Evolutionary conservation across 2,797 vertebrate species (phyloP).

Genomic region (Hybognathus amarus): DNA sequence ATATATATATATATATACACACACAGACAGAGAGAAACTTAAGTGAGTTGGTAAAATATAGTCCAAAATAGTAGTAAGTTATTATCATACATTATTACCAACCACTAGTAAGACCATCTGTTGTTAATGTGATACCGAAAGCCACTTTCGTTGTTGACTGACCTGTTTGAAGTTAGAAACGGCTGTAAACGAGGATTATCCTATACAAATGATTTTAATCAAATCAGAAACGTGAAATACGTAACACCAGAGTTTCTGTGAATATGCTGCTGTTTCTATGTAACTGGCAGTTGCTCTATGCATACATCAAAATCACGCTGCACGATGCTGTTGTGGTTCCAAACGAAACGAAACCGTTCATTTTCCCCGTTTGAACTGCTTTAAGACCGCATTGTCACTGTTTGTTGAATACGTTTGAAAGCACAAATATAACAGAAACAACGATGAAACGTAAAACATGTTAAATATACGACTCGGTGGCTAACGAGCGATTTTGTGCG

Average conservation of each 20-base stretch:
- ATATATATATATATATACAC: too few relatives aligned
- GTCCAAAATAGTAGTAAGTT: not conserved
- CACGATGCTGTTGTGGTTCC: slow-evolving; percentile 10
- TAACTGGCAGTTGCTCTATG: slow-evolving; percentile 27
- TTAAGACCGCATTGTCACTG: not conserved
- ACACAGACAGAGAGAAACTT: not conserved
- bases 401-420: not conserved
- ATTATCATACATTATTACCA: not conserved
- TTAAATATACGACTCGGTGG: not conserved
- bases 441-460: not conserved
- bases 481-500: slow-evolving; percentile 11
- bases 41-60: not conserved
- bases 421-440: not conserved
- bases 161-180: slow-evolving; percentile 22
- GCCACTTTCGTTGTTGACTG: not conserved
- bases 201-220: not conserved
- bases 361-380: not conserved
- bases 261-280: not conserved
- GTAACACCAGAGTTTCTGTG: not conserved
- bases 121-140: not conserved
- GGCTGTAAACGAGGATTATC: not conserved
- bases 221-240: not conserved
- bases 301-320: slow-evolving; percentile 33
- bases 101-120: not conserved
- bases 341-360: not conserved